Percentiles rank a stretch among this genome's conserved stretches.
Evolutionary conservation across 2,797 vertebrate species (phyloP).

Genomic region (Brachyrhaphis roseni): DNA sequence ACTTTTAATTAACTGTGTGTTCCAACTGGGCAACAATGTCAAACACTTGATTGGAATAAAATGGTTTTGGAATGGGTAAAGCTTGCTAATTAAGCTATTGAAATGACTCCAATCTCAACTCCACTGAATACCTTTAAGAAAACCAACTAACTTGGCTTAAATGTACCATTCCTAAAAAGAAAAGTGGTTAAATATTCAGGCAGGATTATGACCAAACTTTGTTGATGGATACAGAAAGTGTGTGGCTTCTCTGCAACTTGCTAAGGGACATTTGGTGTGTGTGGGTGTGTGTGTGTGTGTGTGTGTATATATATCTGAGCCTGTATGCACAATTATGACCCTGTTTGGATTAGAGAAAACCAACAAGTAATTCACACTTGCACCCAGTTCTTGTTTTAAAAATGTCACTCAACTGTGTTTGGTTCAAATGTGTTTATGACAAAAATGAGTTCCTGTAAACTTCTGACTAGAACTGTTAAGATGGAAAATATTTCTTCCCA

Average conservation of each 20-base stretch:
- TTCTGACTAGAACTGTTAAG: not conserved
- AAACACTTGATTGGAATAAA: not conserved
- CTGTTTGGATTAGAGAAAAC: not conserved
- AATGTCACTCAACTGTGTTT: not conserved
- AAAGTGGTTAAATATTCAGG: not conserved
- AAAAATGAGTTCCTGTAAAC: not conserved
- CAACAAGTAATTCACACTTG: not conserved
- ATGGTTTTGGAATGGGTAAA: not conserved
- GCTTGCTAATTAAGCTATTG: not conserved
- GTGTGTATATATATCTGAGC: not conserved
- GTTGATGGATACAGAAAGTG: not conserved
- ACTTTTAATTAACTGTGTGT: not conserved
- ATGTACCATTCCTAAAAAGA: not conserved
- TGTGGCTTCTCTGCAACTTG: not conserved
- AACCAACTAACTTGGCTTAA: not conserved
- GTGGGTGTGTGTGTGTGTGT: not conserved
- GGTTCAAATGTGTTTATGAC: not conserved
- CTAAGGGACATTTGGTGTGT: not conserved
- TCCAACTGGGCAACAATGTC: not conserved
- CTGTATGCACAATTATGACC: not conserved
- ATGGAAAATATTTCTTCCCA: conserved; percentile 47
- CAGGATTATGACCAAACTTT: not conserved
- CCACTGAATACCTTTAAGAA: not conserved
- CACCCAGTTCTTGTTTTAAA: not conserved
- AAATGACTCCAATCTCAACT: not conserved